Conservation (phyloP, 2,113 vertebrate species). For the Scolopax mira region DNA sequence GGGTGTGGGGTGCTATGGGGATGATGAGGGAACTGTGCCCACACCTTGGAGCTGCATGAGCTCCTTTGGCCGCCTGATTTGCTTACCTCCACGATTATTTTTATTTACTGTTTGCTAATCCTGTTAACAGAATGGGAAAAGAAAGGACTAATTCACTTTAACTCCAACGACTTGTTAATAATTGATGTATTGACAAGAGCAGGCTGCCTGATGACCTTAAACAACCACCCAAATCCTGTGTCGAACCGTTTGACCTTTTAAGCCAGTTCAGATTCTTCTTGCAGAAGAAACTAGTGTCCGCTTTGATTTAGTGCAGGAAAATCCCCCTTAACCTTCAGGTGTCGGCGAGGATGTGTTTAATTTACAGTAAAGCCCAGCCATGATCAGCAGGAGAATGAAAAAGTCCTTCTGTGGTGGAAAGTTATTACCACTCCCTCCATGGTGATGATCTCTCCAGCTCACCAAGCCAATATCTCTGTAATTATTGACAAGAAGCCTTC, state of each 20-base stretch:
- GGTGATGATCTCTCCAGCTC: conserved; percentile 14
- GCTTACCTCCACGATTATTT: background rate
- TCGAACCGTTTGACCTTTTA: conserved; percentile 54
- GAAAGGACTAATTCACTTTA: conserved; percentile 26
- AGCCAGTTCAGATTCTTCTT: conserved; percentile 53
- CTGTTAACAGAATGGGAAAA: background rate
- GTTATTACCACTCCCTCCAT: conserved; percentile 23
- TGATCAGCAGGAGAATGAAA: conserved; percentile 48
- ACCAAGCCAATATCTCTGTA: conserved; percentile 38
- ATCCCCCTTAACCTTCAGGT: conserved; percentile 64
- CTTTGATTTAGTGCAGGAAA: conserved; percentile 67
- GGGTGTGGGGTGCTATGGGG: fast-evolving
- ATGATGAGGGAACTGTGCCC: fast-evolving
- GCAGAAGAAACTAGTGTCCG: conserved; percentile 29
- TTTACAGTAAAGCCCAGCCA: conserved; percentile 62
- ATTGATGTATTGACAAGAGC: conserved; percentile 59
- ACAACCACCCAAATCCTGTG: conserved; percentile 37
- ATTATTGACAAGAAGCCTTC: conserved; percentile 33
- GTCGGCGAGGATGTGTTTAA: conserved; percentile 53
- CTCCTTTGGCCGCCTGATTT: background rate
- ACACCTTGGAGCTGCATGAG: background rate
- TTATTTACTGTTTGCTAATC: conserved; percentile 55
- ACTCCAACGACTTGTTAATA: conserved; percentile 59
- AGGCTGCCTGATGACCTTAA: conserved; percentile 46
- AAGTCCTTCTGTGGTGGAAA: conserved; percentile 22